Base-by-base conservation (phyloP, 2,888 invertebrate genomes). In the Drosophila flavopinicola region DNA sequence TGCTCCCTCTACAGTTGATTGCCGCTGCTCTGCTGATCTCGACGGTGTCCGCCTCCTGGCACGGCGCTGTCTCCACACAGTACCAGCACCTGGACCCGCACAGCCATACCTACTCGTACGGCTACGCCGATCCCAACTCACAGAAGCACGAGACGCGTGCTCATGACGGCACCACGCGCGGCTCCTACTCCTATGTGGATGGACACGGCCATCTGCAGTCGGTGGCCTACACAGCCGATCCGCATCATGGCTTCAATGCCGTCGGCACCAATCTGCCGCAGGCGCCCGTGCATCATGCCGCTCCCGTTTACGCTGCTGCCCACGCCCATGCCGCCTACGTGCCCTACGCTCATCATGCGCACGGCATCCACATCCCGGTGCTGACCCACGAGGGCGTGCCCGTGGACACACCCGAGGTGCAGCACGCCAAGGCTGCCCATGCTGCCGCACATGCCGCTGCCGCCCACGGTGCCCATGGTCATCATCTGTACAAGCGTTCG, bases 111-210 rank as follows among this genome's bases (percentile, higher is more conserved):
- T 94, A 94, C 88, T 92, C 92, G 47, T 94, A 94, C 85, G 94
- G 94, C 23, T 94, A 94, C 88, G 90, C 93, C 10, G 94, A 93
- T 70, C 94, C 94, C 54, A 92, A 93, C 45, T 93, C 94, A 74
- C 92, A 94, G 68, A 94, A 94, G 87, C 92, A 93, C 23, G 95
- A 95, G 89, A 91, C 93, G 0, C 92, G 93, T 59, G 91, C 92
- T 3, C 91, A 93, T 56, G 93, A 94, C 80, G 94, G 94, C 10
- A 92, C 93, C 11, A 94, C 93, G 3, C 92, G 93, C 59, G 94
- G 94, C 42, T 93, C 93, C 37, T 95, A 95, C 87, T 94, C 94
- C 32, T 95, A 94, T 87, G 92, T 95, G 54, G 95, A 95, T 87
- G 94, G 93, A 11, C 92, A 94, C 83, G 94, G 94, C 1, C 91